Base-by-base conservation (phyloP, 2,797 vertebrate species). In the Pangasius sanitwongsei region DNA sequence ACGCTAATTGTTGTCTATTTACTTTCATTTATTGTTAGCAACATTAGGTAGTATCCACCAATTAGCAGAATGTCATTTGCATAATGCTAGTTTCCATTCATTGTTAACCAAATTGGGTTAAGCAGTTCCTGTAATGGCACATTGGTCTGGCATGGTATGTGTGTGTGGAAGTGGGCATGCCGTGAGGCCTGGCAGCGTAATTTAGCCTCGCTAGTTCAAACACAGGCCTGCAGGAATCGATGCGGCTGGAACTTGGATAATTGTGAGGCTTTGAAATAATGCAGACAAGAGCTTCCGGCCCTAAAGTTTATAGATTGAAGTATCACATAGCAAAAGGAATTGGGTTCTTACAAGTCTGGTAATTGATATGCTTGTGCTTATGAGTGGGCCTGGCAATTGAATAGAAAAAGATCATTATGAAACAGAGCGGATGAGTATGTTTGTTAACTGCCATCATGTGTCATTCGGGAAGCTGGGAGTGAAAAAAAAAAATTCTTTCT, bases 261-360 rank as follows among this genome's bases (percentile, higher is more conserved):
- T 94, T 95, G 94, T 91, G 89, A 91, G 48, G 90, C 91, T 95
- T 93, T 95, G 91, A 95, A 94, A 94, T 89, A 89, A 93, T 93
- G 91, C 90, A 70, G 86, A 89, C 82, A 84, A 90, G 89, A 90
- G 89, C 89, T 92, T 90, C 75, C 59, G 90, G 92, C 89, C 92
- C 88, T 65, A 85, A 59, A 92, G 91, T 91, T 85, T 34, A 78
- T 83, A 92, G 61, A 93, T 90, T 89, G 91, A 90, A 72, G 87
- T 93, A 91, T 91, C 92, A 88, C 90, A 57, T 89, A 69, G 55
- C 80, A 80, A 55, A 13, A 77, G 83, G 83, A 88, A 86, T 87
- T 80, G n/a, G 41, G 34, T 74, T 83, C 55, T 61, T 88, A 81
- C 88, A 63, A 77, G 61, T 65, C 78, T 81, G 85, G 83, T 94